A percentile compares a stretch with the other conserved stretches of the same genome.
Evolutionary conservation across 2,113 vertebrate species (phyloP).

Genomic region (Sorex fumeus): DNA sequence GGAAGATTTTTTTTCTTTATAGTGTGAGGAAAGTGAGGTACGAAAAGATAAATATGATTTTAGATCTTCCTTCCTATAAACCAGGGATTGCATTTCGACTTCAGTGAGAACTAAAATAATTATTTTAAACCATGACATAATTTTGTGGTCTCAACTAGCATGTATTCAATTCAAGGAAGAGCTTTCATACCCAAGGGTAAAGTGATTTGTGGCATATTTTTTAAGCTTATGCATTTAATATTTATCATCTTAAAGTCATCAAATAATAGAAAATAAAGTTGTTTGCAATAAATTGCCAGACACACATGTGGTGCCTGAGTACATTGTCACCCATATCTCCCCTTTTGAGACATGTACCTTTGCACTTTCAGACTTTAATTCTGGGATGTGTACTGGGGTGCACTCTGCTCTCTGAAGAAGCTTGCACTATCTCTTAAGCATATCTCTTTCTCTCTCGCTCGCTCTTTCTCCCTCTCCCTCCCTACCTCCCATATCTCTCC

Average conservation of each 20-base stretch:
- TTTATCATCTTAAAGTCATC: not conserved
- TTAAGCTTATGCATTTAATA: conserved; percentile 42
- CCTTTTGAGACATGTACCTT: too few relatives aligned
- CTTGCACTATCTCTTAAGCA: too few relatives aligned
- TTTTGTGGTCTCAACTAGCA: not conserved
- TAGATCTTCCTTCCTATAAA: not conserved
- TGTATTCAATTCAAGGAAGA: not conserved
- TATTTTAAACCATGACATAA: not conserved
- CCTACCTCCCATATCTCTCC: too few relatives aligned
- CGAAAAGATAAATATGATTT: not conserved
- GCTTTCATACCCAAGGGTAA: not conserved
- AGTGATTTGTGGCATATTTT: not conserved
- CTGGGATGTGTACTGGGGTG: too few relatives aligned
- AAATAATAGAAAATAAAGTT: not conserved
- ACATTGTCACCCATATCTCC: too few relatives aligned
- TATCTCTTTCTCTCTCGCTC: too few relatives aligned
- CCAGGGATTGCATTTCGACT: not conserved
- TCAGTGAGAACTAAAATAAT: not conserved
- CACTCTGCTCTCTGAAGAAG: too few relatives aligned
- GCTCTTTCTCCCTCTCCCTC: too few relatives aligned
- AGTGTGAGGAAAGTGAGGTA: not conserved
- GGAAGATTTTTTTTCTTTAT: not conserved
- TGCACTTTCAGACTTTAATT: too few relatives aligned
- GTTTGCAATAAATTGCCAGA: not conserved
- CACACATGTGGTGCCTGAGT: too few relatives aligned